phyloP scores from a whole-genome alignment of 2,113 vertebrate genomes.

The Rutilus rutilus region DNA sequence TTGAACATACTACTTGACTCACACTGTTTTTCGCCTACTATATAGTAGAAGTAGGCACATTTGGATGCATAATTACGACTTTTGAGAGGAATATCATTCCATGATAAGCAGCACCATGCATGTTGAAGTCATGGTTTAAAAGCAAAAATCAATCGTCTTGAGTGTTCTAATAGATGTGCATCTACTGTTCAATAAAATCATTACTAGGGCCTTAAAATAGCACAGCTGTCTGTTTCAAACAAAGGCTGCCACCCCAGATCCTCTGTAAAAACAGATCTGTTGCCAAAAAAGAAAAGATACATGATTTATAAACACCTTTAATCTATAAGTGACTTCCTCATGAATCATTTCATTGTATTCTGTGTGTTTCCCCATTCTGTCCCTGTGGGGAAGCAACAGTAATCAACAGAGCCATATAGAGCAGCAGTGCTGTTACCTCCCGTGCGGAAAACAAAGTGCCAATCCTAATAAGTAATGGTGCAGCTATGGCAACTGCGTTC shows the following conservation, averaged over 20 bases:
- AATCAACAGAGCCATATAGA: constrained; percentile 51
- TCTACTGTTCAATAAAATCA: no score
- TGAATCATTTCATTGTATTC: constrained; percentile 54
- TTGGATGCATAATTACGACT: no score
- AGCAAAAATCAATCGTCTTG: not conserved
- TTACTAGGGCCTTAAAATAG: not conserved
- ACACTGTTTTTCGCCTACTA: no score
- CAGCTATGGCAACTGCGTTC: constrained; percentile 53
- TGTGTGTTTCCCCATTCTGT: constrained; percentile 17
- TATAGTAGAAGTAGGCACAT: no score
- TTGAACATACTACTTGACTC: no score
- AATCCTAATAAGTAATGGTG: constrained; percentile 56
- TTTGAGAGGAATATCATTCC: no score
- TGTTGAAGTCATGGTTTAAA: not conserved
- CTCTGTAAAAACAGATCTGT: constrained; percentile 19
- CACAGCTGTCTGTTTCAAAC: constrained; percentile 13
- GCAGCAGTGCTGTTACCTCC: constrained; percentile 46
- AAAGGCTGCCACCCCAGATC: not conserved
- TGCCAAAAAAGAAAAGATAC: constrained; percentile 12
- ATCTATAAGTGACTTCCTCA: constrained; percentile 31
- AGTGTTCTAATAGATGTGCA: not conserved
- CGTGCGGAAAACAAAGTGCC: constrained; percentile 56
- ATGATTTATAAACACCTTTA: constrained; percentile 40
- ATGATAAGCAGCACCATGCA: not conserved
- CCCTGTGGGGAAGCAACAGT: constrained; percentile 34